phyloP scores from a whole-genome alignment of 2,888 invertebrate species.

The Eucriotettix oculatus region DNA sequence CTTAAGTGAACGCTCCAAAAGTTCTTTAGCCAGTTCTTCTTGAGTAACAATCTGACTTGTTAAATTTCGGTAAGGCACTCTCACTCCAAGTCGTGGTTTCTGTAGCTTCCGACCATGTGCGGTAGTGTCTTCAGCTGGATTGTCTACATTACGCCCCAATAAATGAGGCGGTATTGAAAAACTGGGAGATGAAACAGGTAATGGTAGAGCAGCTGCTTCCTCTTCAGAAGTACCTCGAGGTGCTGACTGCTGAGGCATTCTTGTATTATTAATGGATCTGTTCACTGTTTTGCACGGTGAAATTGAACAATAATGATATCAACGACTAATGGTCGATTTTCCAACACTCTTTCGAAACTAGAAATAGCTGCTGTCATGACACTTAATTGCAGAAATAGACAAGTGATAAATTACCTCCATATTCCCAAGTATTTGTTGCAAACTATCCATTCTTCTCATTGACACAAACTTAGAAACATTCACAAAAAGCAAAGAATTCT shows the following conservation, averaged over 20 bases:
- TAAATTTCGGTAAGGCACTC: conserved; percentile 26
- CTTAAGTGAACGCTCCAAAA: conserved; percentile 31
- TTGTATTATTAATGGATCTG: neutral
- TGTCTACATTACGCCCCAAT: conserved; percentile 25
- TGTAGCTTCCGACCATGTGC: conserved; percentile 22
- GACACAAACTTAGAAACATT: too few species aligned
- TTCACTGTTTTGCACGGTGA: too few species aligned
- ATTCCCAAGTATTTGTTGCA: too few species aligned
- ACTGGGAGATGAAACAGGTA: neutral
- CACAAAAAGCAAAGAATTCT: too few species aligned
- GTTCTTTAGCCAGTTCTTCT: conserved; percentile 35
- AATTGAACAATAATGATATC: too few species aligned
- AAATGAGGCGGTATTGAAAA: conserved; percentile 21
- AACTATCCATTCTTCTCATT: too few species aligned
- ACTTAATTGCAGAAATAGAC: too few species aligned
- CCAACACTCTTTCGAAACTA: too few species aligned
- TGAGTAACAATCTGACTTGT: conserved; percentile 37
- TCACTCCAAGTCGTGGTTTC: conserved; percentile 28
- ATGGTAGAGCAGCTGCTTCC: neutral
- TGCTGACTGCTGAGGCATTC: conserved; percentile 6
- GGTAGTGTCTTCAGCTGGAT: conserved; percentile 23
- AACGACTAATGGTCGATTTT: too few species aligned
- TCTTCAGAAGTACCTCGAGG: neutral
- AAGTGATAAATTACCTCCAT: too few species aligned
- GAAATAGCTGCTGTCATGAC: too few species aligned